phyloP scores from a whole-genome alignment of 1,140 invertebrate genomes.

The Riptortus pedestris region DNA sequence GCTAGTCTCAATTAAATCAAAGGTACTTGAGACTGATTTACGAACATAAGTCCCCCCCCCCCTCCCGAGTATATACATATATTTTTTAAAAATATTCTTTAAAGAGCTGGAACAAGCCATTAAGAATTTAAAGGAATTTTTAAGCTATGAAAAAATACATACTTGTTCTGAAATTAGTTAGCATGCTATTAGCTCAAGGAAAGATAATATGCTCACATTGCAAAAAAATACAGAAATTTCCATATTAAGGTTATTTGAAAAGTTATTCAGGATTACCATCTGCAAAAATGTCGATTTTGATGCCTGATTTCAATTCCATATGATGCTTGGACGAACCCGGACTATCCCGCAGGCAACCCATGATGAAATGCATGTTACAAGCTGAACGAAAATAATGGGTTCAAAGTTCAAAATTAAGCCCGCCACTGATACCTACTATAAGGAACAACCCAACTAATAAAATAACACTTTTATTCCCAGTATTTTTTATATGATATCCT shows the following conservation, averaged over 20 bases:
- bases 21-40: background rate
- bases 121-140: background rate
- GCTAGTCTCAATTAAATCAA: background rate
- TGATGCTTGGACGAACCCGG: background rate
- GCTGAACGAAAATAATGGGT: too few relatives aligned
- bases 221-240: conserved; percentile 3
- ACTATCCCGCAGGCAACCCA: background rate
- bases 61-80: too few relatives aligned
- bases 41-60: background rate
- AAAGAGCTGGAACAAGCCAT: background rate
- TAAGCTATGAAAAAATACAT: conserved; percentile 7
- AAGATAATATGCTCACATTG: conserved; percentile 1
- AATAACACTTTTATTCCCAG: too few relatives aligned
- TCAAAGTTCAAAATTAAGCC: too few relatives aligned
- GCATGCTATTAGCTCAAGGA: background rate
- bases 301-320: conserved; percentile 7
- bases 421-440: too few relatives aligned
- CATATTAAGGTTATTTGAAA: conserved; percentile 8
- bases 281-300: conserved; percentile 2
- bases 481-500: too few relatives aligned
- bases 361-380: too few relatives aligned
- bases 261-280: conserved; percentile 3
- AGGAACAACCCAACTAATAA: too few relatives aligned
- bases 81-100: background rate
- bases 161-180: conserved; percentile 21